These are phyloP conservation scores for Galleria mellonella DNA, from an alignment of 1,140 invertebrate species.

Conservation along the genomic window DNA sequence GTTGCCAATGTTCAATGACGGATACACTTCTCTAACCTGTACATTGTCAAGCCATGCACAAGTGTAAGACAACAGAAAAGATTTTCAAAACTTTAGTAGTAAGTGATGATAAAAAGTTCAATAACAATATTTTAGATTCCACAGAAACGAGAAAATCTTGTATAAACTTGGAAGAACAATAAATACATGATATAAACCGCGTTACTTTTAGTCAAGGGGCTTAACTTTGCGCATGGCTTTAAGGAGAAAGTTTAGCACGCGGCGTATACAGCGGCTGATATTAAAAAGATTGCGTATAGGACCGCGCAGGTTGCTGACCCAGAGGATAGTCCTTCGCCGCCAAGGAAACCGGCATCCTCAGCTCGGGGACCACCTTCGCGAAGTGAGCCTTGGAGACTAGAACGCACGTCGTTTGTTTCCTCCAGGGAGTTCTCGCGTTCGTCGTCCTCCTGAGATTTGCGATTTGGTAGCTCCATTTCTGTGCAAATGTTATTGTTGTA, in stretches of 20 bases:
- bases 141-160: constrained; percentile 14
- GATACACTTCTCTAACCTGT: constrained; percentile 1
- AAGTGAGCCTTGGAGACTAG: constrained; percentile 60
- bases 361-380: constrained; percentile 51
- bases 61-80: too few species aligned
- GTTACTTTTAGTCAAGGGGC: constrained; percentile 8
- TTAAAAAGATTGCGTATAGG: constrained; percentile 44
- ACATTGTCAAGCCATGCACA: not conserved
- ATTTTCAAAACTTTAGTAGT: too few species aligned
- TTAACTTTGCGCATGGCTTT: constrained; percentile 35
- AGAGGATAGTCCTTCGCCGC: constrained; percentile 36
- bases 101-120: too few species aligned
- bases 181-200: constrained; percentile 26
- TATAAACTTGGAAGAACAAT: constrained; percentile 28
- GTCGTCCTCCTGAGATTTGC: constrained; percentile 54
- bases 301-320: constrained; percentile 13
- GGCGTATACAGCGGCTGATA: constrained; percentile 40
- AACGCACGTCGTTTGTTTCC: constrained; percentile 60
- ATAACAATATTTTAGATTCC: too few species aligned
- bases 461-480: constrained; percentile 71
- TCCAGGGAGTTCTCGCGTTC: constrained; percentile 46
- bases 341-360: constrained; percentile 56
- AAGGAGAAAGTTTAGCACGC: constrained; percentile 41
- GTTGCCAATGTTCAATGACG: not conserved
- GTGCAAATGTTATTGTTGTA: not conserved